Evolutionary conservation across 2,888 invertebrate species (phyloP).

Genomic region (Malachius bipustulatus): DNA sequence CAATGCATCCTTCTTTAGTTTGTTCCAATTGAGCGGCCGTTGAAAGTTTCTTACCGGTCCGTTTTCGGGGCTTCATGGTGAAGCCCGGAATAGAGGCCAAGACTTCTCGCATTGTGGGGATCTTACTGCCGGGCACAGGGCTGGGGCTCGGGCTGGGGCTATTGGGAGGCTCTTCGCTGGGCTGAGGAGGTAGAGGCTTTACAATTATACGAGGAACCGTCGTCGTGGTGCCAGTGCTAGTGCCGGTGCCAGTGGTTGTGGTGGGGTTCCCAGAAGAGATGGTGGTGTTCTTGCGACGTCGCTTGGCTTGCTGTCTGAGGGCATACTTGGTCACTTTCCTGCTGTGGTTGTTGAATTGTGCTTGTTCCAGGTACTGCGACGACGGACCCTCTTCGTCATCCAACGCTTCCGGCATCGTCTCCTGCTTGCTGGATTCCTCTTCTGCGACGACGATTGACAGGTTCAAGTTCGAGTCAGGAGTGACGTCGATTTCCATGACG

Average conservation of each 20-base stretch:
- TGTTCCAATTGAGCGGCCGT: constrained; percentile 88
- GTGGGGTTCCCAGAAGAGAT: constrained; percentile 50
- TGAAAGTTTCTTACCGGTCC: constrained; percentile 73
- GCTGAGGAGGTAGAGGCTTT: constrained; percentile 63
- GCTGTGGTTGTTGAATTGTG: constrained; percentile 36
- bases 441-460: no score
- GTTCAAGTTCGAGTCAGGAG: constrained; percentile 30
- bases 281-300: constrained; percentile 67
- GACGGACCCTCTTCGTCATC: constrained; percentile 20
- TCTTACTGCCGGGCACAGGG: constrained; percentile 28
- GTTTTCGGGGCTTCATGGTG: constrained; percentile 64
- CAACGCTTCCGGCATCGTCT: constrained; percentile 16
- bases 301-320: constrained; percentile 61
- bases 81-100: constrained; percentile 84
- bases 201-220: constrained; percentile 69
- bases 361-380: no score
- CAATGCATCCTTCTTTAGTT: constrained; percentile 87
- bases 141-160: constrained; percentile 32
- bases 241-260: no score
- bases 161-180: constrained; percentile 38
- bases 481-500: constrained; percentile 39
- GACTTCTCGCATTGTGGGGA: constrained; percentile 79
- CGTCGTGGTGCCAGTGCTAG: no score
- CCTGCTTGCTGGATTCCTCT: constrained; percentile 14
- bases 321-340: constrained; percentile 67